A percentile compares a stretch with the other conserved stretches of the same genome.
These are phyloP conservation scores for Megalurothrips usitatus DNA, from an alignment of 2,888 invertebrate species.

Conservation along the genomic window DNA sequence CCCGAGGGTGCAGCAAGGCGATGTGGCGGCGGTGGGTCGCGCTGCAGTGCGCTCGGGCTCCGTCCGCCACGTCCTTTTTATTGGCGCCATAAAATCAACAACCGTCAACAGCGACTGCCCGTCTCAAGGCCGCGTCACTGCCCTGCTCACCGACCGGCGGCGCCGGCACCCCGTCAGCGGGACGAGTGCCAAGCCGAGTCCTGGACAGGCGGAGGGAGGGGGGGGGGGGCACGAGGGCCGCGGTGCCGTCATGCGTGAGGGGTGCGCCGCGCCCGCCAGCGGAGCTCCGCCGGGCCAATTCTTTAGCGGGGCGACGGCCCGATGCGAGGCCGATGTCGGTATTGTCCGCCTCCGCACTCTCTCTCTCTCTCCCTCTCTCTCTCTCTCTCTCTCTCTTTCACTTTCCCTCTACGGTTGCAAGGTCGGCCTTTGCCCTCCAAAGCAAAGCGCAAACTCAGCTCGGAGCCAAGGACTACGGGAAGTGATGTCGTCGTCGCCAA, in stretches of 20 bases:
- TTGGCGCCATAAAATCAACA: slow-evolving; percentile 25
- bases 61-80: neutral
- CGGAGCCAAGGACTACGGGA: too few species aligned
- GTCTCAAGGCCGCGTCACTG: neutral
- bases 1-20: neutral
- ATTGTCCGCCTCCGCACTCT: neutral
- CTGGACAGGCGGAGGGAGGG: neutral
- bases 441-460: too few species aligned
- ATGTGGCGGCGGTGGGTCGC: neutral
- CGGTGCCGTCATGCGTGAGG: neutral
- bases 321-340: neutral
- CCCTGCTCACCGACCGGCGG: neutral
- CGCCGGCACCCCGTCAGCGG: neutral
- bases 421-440: too few species aligned
- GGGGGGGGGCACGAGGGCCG: neutral
- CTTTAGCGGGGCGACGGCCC: neutral
- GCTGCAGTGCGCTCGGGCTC: neutral
- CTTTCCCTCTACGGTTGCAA: too few species aligned
- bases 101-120: neutral
- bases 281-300: neutral
- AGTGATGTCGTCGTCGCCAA: too few species aligned
- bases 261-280: neutral
- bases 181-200: neutral
- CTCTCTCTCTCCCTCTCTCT: neutral
- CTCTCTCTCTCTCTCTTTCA: too few species aligned